Base-by-base conservation (phyloP, 2,113 vertebrate species). In the Mus pahari region DNA sequence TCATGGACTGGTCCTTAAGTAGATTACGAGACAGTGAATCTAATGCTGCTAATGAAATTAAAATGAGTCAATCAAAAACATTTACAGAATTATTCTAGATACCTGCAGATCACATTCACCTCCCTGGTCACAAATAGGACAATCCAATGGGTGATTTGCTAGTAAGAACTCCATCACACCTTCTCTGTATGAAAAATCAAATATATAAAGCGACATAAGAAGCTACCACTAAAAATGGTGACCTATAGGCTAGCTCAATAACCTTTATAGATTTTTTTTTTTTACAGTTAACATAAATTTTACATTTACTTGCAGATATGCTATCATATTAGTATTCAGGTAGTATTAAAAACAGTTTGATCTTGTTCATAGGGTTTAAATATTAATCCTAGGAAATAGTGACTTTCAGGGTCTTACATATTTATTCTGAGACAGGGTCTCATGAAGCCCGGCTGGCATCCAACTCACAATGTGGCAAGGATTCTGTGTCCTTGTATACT, bases 21-120 rank as follows among this genome's bases (percentile, higher is more conserved):
- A 98, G 77, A 97, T 92, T 92, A 97, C 0, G 45, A 84, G 89
- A 97, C 86, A 96, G 42, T 97, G 60, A 33, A 66, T 94, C 22
- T 36, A 95, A 77, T 83, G 84, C 68, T 84, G 88, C 62, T 87
- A 94, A 95, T 33, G 42, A 68, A 62, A 96, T 86, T 64, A 90
- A 92, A 89, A 83, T 64, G 45, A 93, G 48, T 91, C 10, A 84
- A 0, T 0, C 78, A 74, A 75, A 94, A 94, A 36, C 74, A 93
- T 45, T 10, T 88, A 84, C 13, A 74, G 86, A 91, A 91, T 64
- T 74, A 50, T 24, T 92, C 71, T 14, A 68, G 87, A 96, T 99
- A 99, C 99, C 99, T 99, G 99, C 36, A 99, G 98, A 97, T 99
- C 99, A 98, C 99, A 99, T 97, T 99, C 99, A 98, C 99, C 99